Evolutionary conservation across 2,113 vertebrate species (phyloP), one percentile per base, ranked within the genome.

Genomic region (Eudyptes chrysolophus): DNA sequence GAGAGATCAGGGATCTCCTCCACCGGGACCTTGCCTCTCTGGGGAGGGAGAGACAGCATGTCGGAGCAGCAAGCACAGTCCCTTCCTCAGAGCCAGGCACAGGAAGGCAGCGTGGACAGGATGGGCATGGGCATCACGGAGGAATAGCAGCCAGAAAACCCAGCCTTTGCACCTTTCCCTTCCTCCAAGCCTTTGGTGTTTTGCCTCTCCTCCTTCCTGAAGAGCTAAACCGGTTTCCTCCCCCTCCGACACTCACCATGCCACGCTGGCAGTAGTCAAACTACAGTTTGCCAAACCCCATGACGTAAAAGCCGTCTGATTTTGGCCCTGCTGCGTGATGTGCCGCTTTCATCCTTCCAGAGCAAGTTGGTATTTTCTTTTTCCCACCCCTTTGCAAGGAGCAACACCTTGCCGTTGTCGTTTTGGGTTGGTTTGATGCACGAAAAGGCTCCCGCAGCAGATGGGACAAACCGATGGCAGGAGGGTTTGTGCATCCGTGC

Each of bases 171-270:
- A 7, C 13, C 62, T 22, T 60, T 17, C 27, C 36, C 44, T 60
- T 51, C 72, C 62, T 60, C 36, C 54, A 42, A 51, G 20, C 32
- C 24, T 29, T 46, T 32, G 24, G 19, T 32, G 30, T 44, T 46
- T 64, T 13, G 21, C 29, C 36, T 20, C 26, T 11, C 20, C 20
- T 21, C 22, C 13, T 65, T 44, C 32, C 14, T 6, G 4, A 46
- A 27, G 26, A 8, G 14, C 64, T 7, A 7, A 32, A 51, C 24
- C 66, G 16, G 9, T 6, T 19, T 40, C 44, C 60, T 17, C 55
- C 20, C 30, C 4, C 18, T 57, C 49, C 6, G 4, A 11, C 34
- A 26, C 13, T 3, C 52, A n/a, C 42, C 6, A 0, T 1, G 30
- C 29, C 9, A 6, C 1, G 4, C 30, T 3, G 12, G 38, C 57